Conservation (phyloP, 2,797 vertebrate species). For the Orientallactaga sibirica region DNA sequence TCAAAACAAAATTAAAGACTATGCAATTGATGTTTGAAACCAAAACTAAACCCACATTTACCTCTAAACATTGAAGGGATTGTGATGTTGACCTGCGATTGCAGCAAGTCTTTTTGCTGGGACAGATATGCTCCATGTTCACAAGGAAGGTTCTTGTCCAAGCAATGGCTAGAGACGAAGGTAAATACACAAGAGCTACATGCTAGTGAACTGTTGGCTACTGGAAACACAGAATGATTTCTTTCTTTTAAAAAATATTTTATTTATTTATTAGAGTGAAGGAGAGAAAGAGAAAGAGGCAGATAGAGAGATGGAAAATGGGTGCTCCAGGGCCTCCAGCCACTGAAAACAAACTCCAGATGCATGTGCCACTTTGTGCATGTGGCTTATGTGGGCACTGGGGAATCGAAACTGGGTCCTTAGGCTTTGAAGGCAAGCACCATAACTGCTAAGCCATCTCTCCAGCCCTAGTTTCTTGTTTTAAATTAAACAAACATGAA, state of each 20-base stretch:
- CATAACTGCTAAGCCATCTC: no score
- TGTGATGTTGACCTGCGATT: neutral
- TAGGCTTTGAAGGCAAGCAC: no score
- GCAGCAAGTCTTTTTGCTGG: neutral
- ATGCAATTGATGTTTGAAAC: constrained; percentile 20
- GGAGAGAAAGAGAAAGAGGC: no score
- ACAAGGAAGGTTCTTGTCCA: neutral
- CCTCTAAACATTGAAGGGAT: neutral
- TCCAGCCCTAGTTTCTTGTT: neutral
- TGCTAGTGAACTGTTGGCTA: neutral
- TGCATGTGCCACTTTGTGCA: no score
- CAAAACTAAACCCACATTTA: neutral
- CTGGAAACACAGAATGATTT: neutral
- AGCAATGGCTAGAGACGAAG: neutral
- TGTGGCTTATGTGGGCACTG: no score
- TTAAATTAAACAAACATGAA: constrained; percentile 12
- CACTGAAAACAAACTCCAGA: no score
- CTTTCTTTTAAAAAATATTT: neutral
- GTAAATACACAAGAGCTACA: neutral
- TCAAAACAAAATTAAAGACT: neutral
- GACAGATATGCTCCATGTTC: neutral
- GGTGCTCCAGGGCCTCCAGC: no score
- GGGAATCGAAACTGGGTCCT: no score
- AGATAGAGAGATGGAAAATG: no score
- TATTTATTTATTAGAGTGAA: no score